A percentile compares a stretch with the other conserved stretches of the same genome.
phyloP scores from a whole-genome alignment of 2,888 invertebrate species.

The Drosophila mettleri region DNA sequence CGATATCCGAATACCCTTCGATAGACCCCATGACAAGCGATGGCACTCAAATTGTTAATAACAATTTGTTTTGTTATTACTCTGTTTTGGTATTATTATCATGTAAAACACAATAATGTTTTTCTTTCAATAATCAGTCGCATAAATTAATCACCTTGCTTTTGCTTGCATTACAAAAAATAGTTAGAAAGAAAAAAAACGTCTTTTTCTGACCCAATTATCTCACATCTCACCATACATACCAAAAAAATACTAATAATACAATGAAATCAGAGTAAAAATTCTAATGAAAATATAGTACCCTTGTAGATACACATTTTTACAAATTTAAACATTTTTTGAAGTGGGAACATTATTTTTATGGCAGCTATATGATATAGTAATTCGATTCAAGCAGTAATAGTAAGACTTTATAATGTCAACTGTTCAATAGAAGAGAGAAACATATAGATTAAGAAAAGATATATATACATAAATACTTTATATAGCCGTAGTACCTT shows the following conservation, averaged over 20 bases:
- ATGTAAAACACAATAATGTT: constrained; percentile 63
- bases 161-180: constrained; percentile 39
- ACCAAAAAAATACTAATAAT: constrained; percentile 5
- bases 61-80: constrained; percentile 37
- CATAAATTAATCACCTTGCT: constrained; percentile 81
- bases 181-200: neutral
- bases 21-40: constrained; percentile 41
- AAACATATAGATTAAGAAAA: neutral
- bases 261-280: neutral
- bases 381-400: neutral
- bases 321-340: neutral
- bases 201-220: constrained; percentile 1
- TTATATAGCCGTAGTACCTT: neutral
- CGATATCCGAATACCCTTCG: constrained; percentile 38
- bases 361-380: neutral
- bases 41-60: constrained; percentile 30
- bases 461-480: neutral
- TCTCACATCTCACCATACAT: constrained; percentile 15
- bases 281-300: neutral
- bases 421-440: neutral
- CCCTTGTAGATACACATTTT: neutral
- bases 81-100: constrained; percentile 41
- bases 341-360: neutral
- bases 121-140: constrained; percentile 75
- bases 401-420: neutral